These are phyloP conservation scores for Caradrina clavipalpis DNA, from an alignment of 2,888 invertebrate genomes.

Conservation along the genomic window DNA sequence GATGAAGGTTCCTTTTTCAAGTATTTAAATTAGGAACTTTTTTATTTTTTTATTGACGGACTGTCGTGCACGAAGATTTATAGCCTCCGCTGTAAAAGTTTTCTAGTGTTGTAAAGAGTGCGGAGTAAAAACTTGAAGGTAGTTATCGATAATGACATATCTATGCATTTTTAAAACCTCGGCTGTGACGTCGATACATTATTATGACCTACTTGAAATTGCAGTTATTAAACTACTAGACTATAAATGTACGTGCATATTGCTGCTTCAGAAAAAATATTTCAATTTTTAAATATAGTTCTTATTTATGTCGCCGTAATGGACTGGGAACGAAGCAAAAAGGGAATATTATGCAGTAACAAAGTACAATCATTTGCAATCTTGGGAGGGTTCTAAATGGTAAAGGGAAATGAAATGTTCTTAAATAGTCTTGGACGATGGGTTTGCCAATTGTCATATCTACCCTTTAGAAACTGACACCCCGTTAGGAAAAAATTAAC, in stretches of 20 bases:
- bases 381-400: slow-evolving; percentile 25
- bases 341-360: slow-evolving; percentile 10
- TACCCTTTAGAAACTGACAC: slow-evolving; percentile 27
- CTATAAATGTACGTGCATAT: slow-evolving; percentile 15
- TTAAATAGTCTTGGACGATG: slow-evolving; percentile 25
- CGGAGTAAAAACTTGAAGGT: slow-evolving; percentile 32
- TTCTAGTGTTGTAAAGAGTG: slow-evolving; percentile 33
- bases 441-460: slow-evolving; percentile 16
- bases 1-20: slow-evolving; percentile 56
- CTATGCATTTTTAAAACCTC: slow-evolving; percentile 48
- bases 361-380: slow-evolving; percentile 40
- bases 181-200: slow-evolving; percentile 25
- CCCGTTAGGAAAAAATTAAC: neutral
- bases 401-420: slow-evolving; percentile 44
- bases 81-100: slow-evolving; percentile 40
- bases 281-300: slow-evolving; percentile 20
- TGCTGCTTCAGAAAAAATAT: slow-evolving; percentile 9
- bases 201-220: slow-evolving; percentile 50
- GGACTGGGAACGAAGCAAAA: slow-evolving; percentile 21
- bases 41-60: slow-evolving; percentile 50
- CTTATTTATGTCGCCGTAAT: slow-evolving; percentile 33
- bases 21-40: slow-evolving; percentile 58
- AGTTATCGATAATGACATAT: slow-evolving; percentile 43
- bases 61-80: slow-evolving; percentile 46
- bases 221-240: slow-evolving; percentile 48